Conservation (phyloP, 1,140 invertebrate genomes). For the Thaumatotibia leucotreta region DNA sequence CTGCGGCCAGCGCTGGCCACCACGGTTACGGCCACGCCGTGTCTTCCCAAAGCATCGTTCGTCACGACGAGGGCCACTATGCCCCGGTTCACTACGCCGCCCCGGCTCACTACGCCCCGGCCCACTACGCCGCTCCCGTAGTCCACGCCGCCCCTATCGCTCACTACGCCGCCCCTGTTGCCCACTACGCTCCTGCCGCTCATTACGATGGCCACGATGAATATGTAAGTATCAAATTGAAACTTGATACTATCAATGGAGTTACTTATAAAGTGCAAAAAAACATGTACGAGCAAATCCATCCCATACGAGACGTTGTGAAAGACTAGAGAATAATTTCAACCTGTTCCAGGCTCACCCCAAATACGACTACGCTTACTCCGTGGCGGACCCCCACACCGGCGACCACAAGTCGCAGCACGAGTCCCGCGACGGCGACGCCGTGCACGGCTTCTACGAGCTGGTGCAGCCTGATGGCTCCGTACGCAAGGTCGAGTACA, state of each 20-base stretch:
- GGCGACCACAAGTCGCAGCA: constrained; percentile 55
- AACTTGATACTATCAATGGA: not conserved
- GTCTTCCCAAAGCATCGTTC: constrained; percentile 64
- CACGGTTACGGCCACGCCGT: constrained; percentile 45
- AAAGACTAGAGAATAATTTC: no score
- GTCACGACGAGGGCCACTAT: constrained; percentile 43
- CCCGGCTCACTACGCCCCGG: constrained; percentile 18
- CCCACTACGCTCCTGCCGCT: constrained; percentile 22
- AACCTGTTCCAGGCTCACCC: constrained; percentile 41
- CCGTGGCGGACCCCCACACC: constrained; percentile 69
- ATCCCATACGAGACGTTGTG: no score
- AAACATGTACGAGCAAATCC: no score
- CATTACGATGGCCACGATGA: constrained; percentile 44
- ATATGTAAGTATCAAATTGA: constrained; percentile 37
- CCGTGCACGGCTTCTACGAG: constrained; percentile 59
- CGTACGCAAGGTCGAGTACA: constrained; percentile 66
- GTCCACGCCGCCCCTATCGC: constrained; percentile 25
- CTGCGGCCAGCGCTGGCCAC: constrained; percentile 41
- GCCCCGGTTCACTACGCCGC: constrained; percentile 19
- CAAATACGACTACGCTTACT: constrained; percentile 75
- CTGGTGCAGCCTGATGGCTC: constrained; percentile 68
- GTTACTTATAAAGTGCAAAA: no score
- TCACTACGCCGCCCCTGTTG: constrained; percentile 23
- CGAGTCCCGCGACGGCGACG: constrained; percentile 51
- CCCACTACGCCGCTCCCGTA: constrained; percentile 33